phyloP scores from a whole-genome alignment of 2,113 vertebrate genomes.

The Polyodon spathula region DNA sequence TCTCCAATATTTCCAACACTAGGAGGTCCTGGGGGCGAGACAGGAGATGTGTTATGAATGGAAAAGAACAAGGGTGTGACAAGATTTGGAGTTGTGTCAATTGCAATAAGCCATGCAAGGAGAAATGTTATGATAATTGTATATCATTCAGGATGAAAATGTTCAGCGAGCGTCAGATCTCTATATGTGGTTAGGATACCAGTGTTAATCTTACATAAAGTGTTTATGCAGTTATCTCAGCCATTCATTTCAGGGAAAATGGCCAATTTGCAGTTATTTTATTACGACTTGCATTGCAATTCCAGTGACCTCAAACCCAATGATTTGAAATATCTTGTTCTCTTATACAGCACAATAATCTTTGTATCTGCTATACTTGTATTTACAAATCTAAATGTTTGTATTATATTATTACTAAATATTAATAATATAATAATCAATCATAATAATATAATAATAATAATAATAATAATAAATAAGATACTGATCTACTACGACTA shows the following conservation, averaged over 20 bases:
- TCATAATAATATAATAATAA: too few species aligned
- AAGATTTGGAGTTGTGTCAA: constrained; percentile 8
- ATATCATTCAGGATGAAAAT: constrained; percentile 11
- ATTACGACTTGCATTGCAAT: background rate
- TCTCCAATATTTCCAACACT: background rate
- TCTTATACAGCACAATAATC: background rate
- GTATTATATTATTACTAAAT: too few species aligned
- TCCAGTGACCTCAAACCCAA: background rate
- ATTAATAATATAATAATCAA: too few species aligned
- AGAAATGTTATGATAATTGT: constrained; percentile 11
- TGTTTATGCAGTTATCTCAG: constrained; percentile 38
- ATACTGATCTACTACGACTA: too few species aligned
- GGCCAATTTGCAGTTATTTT: constrained; percentile 21
- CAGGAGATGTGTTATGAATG: constrained; percentile 4
- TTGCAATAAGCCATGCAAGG: constrained; percentile 22
- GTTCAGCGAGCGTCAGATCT: constrained; percentile 18
- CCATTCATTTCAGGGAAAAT: constrained; percentile 20
- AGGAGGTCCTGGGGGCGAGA: background rate
- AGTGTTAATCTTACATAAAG: constrained; percentile 29
- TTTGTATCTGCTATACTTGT: too few species aligned
- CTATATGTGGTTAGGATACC: constrained; percentile 31
- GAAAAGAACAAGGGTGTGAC: background rate
- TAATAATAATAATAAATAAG: too few species aligned
- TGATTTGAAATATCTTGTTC: background rate
- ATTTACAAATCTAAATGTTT: too few species aligned